phyloP scores from a whole-genome alignment of 2,888 invertebrate genomes.

The Tetropium fuscum region DNA sequence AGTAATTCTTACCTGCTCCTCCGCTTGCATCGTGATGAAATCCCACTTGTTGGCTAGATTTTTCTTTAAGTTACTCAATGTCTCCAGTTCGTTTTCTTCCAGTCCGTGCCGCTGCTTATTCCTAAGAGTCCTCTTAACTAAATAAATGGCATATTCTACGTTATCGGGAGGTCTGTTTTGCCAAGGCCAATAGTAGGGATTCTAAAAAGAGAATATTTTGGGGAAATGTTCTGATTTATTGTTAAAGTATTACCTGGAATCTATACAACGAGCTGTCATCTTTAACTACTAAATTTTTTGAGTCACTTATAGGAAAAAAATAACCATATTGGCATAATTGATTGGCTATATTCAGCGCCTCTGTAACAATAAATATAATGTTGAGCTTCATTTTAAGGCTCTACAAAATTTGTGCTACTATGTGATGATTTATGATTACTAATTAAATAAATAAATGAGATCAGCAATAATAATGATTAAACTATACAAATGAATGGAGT shows the following conservation, averaged over 20 bases:
- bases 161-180: slow-evolving; percentile 91
- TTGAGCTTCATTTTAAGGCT: neutral
- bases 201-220: slow-evolving; percentile 69
- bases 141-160: slow-evolving; percentile 97
- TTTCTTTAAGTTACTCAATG: slow-evolving; percentile 89
- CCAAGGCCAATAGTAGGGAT: slow-evolving; percentile 99
- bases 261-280: slow-evolving; percentile 98
- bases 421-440: no score
- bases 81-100: slow-evolving; percentile 96
- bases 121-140: slow-evolving; percentile 92
- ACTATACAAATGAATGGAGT: no score
- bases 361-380: slow-evolving; percentile 71
- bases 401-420: no score
- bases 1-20: slow-evolving; percentile 94
- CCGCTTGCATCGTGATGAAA: slow-evolving; percentile 95
- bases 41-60: slow-evolving; percentile 98
- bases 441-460: no score
- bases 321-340: slow-evolving; percentile 98
- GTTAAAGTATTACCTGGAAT: slow-evolving; percentile 94
- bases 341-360: slow-evolving; percentile 96
- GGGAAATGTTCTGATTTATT: no score
- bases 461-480: no score
- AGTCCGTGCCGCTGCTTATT: slow-evolving; percentile 97
- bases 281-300: slow-evolving; percentile 91
- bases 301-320: slow-evolving; percentile 97